Conservation (phyloP, 2,797 vertebrate species). For the Sebastes steindachneri region DNA sequence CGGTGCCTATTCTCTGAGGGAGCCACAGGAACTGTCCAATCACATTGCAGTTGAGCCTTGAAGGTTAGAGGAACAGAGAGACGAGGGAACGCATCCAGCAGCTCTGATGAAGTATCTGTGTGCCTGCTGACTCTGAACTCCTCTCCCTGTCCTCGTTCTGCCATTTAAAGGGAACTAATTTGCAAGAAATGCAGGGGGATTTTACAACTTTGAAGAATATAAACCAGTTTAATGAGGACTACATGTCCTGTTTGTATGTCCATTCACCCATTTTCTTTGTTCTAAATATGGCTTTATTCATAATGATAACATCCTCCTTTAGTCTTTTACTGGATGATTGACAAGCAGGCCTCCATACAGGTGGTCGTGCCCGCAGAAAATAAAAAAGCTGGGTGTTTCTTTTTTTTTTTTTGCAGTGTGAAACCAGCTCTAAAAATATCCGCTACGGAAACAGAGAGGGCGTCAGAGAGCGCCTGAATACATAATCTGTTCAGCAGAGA, state of each 20-base stretch:
- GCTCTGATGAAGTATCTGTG: conserved; percentile 19
- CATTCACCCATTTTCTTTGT: neutral
- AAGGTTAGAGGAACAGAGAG: conserved; percentile 48
- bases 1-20: neutral
- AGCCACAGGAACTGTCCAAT: conserved; percentile 52
- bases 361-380: neutral
- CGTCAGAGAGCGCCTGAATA: conserved; percentile 20
- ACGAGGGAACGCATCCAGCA: neutral
- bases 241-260: neutral
- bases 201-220: neutral
- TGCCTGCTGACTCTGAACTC: conserved; percentile 11
- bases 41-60: conserved; percentile 38
- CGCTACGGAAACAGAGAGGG: conserved; percentile 7
- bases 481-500: conserved; percentile 36
- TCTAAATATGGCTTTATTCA: conserved; percentile 5
- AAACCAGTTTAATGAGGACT: conserved; percentile 18
- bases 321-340: conserved; percentile 8
- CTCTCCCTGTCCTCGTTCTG: conserved; percentile 46
- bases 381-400: neutral
- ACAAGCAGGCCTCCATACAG: conserved; percentile 8
- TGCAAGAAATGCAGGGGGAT: conserved; percentile 21
- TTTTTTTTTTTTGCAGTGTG: neutral
- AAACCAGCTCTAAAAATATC: conserved; percentile 47
- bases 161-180: conserved; percentile 34
- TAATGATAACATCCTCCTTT: neutral